Evolutionary conservation across 2,888 invertebrate genomes (phyloP), one percentile per base, ranked within the genome.

Genomic region (Troglohyphantes excavatus): DNA sequence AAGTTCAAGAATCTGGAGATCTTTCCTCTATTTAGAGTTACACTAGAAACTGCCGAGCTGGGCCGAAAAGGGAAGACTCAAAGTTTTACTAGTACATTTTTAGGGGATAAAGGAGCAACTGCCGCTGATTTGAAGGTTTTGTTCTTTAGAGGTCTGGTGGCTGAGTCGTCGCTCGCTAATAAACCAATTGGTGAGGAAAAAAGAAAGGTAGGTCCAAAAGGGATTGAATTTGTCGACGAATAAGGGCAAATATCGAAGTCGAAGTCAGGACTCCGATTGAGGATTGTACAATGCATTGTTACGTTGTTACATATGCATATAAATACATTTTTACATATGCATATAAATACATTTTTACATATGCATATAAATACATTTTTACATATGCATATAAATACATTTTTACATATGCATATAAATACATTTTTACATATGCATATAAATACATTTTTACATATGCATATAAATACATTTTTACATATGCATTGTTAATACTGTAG

Each of bases 1-100:
- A 87, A 87, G 79, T 87, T 79, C 87, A 72, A 78, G 73, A 65
- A 79, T 53, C 72, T 65, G 72, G 79, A 72, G 79, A 87, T 79
- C 72, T 72, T 65, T 75, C 59, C 53, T 78, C 9, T 13, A 39
- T 13, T 61, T 76, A 9, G 61, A 46, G 79, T 19, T 68, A 23
- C 53, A 53, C 53, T 76, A 33, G 39, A 84, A 75, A 84, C 75
- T 53, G 26, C 63, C 39, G 33, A 84, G 13, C 67, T 13, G 39
- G 23, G 67, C 43, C n/a, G 46, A 76, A 75, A 53, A 63, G n/a
- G n/a, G 59, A 76, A 33, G 59, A 72, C 68, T 11, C 59, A 59
- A 82, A 68, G 59, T 70, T 82, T 70, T 61, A 72, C 82, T 70
- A n/a, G 70, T 70, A 82, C 29, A 70, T 70, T 70, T 82, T 70